Evolutionary conservation across 2,113 vertebrate species (phyloP), one percentile per base, ranked within the genome.

Genomic region (Oryzias curvinotus): DNA sequence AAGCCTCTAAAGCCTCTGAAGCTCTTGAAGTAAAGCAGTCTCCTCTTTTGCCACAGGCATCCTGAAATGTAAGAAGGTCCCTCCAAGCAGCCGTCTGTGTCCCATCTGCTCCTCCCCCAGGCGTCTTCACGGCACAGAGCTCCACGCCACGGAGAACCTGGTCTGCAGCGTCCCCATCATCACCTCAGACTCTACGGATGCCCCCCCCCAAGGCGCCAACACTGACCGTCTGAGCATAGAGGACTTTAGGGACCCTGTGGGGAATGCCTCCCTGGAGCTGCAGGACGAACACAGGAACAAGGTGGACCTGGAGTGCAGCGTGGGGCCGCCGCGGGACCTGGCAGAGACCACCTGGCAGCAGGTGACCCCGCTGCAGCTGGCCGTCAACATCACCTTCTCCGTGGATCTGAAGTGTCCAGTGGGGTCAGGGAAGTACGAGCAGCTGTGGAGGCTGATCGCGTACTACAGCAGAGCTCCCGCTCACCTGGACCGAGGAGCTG

Each of bases 31-130:
- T 28, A 28, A 23, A 30, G 28, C 26, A 28, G 6, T 26, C 17
- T 36, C n/a, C 4, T n/a, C 17, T 57, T 65, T 60, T 55, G 19
- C 28, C 57, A 0, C 60, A 98, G 96, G 93, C 41, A 75, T 96
- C 3, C 61, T 98, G 15, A 97, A 98, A 75, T 98, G 96, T 75
- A 97, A 96, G 78, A 97, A 95, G 60, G 96, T 89, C 0, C 91
- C 94, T 7, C 90, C 92, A 16, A 91, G 91, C 0, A 95, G 94
- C 0, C 94, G 95, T 73, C 52, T 95, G 25, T 98, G 96, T 48
- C 79, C 96, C 0, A 48, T 75, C 15, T 98, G 96, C 62, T 87
- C 81, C 3, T 91, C 89, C 23, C 96, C 96, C 0, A 80, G 71
- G 52, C 78, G 85, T 1, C 71, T 95, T 1, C 77, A 53, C 13